These are phyloP conservation scores for Morpho deidamia DNA, from an alignment of 2,888 invertebrate species.

Conservation along the genomic window DNA sequence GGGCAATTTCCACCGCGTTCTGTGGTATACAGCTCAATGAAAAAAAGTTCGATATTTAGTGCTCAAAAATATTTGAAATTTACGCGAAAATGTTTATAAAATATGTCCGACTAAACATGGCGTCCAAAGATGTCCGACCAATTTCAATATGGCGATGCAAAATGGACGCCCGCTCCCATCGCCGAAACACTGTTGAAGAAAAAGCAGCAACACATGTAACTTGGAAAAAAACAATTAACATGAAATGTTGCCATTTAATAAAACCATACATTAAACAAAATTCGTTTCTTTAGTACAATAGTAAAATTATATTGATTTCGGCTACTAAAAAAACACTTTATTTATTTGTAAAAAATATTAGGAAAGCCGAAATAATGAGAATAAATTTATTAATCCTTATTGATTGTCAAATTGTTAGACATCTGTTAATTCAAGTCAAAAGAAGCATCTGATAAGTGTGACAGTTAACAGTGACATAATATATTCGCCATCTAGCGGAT, in stretches of 20 bases:
- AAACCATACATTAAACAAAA: constrained; percentile 8
- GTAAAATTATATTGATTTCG: too few species aligned
- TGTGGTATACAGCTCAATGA: constrained; percentile 63
- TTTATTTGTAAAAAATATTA: too few species aligned
- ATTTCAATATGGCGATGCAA: constrained; percentile 79
- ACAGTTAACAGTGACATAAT: neutral
- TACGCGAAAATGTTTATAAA: constrained; percentile 84
- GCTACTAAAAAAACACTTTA: too few species aligned
- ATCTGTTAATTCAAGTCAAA: too few species aligned
- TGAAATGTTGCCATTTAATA: constrained; percentile 35
- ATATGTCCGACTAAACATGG: constrained; percentile 87
- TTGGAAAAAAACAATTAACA: constrained; percentile 18
- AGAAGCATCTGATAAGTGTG: neutral
- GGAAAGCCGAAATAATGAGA: too few species aligned
- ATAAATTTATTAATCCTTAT: too few species aligned
- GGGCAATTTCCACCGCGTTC: constrained; percentile 53
- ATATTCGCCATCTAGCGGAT: constrained; percentile 32
- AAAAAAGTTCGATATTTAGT: constrained; percentile 71
- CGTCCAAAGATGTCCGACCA: constrained; percentile 83
- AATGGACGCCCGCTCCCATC: constrained; percentile 68
- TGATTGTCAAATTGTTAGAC: too few species aligned
- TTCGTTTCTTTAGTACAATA: too few species aligned
- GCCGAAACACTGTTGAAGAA: constrained; percentile 35
- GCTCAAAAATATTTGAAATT: constrained; percentile 77
- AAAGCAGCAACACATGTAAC: constrained; percentile 34